These are phyloP conservation scores for Anastatus disparis DNA, from an alignment of 1,140 invertebrate genomes.

Conservation along the genomic window DNA sequence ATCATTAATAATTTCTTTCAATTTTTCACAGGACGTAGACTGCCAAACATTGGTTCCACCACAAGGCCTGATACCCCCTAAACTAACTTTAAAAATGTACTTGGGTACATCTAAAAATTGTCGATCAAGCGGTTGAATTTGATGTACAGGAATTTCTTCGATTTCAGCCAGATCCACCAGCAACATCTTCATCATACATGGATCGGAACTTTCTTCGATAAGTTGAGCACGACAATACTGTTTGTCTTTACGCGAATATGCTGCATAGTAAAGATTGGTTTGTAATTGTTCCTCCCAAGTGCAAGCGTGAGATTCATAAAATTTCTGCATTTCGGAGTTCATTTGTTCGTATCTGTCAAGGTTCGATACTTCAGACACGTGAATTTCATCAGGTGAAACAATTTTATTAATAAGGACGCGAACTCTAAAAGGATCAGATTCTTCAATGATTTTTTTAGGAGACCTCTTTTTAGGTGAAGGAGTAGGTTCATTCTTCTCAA, in stretches of 20 bases:
- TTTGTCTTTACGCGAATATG: constrained; percentile 60
- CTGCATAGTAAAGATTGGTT: not conserved
- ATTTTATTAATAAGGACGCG: constrained; percentile 64
- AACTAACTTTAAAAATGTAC: constrained; percentile 68
- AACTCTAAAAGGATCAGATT: constrained; percentile 66
- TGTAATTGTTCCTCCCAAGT: not conserved
- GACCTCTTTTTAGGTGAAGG: not conserved
- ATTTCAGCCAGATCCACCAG: constrained; percentile 66
- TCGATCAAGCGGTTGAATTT: constrained; percentile 60
- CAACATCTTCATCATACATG: not conserved
- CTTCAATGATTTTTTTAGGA: constrained; percentile 49
- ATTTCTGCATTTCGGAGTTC: constrained; percentile 63
- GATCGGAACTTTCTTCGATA: constrained; percentile 45
- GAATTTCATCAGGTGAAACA: constrained; percentile 67
- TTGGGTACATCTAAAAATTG: constrained; percentile 61
- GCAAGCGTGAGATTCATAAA: constrained; percentile 58
- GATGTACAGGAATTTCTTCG: constrained; percentile 58
- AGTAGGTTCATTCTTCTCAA: constrained; percentile 30
- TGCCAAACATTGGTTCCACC: constrained; percentile 67
- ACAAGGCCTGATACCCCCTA: constrained; percentile 68
- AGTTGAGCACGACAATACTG: constrained; percentile 68
- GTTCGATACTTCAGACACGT: constrained; percentile 62
- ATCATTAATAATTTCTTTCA: constrained; percentile 65
- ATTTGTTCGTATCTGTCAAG: constrained; percentile 60
- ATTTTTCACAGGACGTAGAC: constrained; percentile 64